Base-by-base conservation (phyloP, 1,140 invertebrate species). In the Sminthurides bifidus region DNA sequence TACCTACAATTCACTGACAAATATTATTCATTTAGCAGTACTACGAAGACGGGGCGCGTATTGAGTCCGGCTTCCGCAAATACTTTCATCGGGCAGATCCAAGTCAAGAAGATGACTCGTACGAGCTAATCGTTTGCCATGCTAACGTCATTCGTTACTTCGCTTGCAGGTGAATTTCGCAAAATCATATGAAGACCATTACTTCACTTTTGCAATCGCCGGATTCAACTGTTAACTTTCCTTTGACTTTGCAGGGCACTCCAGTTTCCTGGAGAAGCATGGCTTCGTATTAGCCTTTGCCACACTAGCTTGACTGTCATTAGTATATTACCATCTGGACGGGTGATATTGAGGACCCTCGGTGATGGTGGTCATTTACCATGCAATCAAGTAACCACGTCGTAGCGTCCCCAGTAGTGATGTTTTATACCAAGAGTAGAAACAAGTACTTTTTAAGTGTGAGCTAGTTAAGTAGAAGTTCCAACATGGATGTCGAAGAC, bases 131-230 rank as follows among this genome's bases (percentile, higher is more conserved):
- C 41, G 92, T 98, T 5, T 98, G 93, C 63, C 95, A 99, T 74
- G 93, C 88, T 12, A 99, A 98, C 74, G 93, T 98, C 10, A 98
- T 98, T 65, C 75, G 95, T 55, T 98, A 95, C 73, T 96, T 98
- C 74, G 82, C 95, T 19, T 98, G 93, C 76, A 81, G 89, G 89
- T 92, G 70, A 75, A 70, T 73, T 41, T 29, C 35, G 24, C 12
- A 37, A n/a, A 29, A 5, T 35, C 14, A 24, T 37, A 8, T 12
- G 8, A 6, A 10, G 21, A 43, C 8, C 21, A 12, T 43, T 43
- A 10, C 19, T 43, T 8, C 21, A 10, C 5, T 43, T 43, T 43
- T 43, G 19, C 21, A 21, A 43, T 10, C 21, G 8, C 8, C 6
- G 17, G 21, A 43, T 43, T 43, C 6, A 37, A 53, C 27, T 15